Evolutionary conservation across 2,797 vertebrate genomes (phyloP), one percentile per base, ranked within the genome.

Genomic region (Podargus strigoides): DNA sequence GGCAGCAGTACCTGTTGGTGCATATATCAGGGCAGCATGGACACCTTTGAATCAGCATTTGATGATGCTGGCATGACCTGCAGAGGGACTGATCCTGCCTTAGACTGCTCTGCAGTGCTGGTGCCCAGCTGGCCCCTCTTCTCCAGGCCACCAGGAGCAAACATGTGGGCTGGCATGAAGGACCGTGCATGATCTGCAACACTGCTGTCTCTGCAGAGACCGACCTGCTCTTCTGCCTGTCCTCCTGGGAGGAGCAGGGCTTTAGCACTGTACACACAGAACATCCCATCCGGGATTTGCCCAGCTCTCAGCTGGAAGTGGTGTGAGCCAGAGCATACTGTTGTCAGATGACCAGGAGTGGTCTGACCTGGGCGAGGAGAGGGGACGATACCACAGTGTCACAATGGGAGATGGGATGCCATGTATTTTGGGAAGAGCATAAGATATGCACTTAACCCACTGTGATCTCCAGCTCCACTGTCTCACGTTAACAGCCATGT

Each of bases 131-230:
- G 72, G n/a, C 12, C 8, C 9, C 44, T 75, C 37, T 70, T 62
- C 41, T 67, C n/a, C 41, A n/a, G 53, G n/a, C 53, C 39, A 53
- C 36, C n/a, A 21, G 34, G 36, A 70, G 21, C n/a, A 42, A 8
- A 22, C 24, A 3, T 0, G 0, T 36, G 44, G n/a, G 18, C 37
- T 22, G 30, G 58, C 47, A 27, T 23, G 59, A 47, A 63, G 47
- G 36, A 36, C 20, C 1, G 0, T 4, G 23, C 22, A 1, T 1
- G 13, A 24, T 78, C 39, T 79, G 56, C 78, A 39, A 1, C 24
- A 1, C 0, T 49, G 18, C 63, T 78, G 19, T n/a, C 14, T 60
- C 70, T 86, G 36, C 72, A 58, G 23, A 39, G 59, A 70, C 62
- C 23, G 24, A 42, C 47, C 47, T 42, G 39, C 30, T 50, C 30